These are phyloP conservation scores for Clarias batrachus DNA, from an alignment of 2,113 vertebrate genomes.

Conservation along the genomic window DNA sequence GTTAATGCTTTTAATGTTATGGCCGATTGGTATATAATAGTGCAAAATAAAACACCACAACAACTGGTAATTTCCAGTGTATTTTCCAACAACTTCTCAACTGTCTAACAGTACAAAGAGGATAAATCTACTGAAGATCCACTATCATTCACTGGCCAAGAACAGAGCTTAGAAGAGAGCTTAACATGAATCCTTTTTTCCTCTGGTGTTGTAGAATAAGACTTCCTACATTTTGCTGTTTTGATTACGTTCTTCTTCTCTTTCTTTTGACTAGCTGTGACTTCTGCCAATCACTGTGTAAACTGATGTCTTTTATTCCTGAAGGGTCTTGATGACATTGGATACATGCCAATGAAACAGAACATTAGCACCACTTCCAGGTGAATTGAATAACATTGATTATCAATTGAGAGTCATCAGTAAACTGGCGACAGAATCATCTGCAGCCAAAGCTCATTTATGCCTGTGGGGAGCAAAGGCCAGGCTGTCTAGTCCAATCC, in stretches of 20 bases:
- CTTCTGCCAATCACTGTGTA: background rate
- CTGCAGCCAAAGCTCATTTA: no score
- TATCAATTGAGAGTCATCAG: no score
- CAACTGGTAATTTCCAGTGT: background rate
- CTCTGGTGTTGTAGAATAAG: no score
- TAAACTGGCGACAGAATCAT: no score
- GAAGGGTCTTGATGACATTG: background rate
- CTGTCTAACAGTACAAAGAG: background rate
- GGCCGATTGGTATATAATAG: no score
- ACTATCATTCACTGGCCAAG: background rate
- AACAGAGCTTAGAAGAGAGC: background rate
- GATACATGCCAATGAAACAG: no score
- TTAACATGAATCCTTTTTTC: background rate
- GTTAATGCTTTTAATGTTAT: no score
- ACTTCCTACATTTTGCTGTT: background rate
- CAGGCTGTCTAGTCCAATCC: no score
- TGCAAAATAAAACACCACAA: no score
- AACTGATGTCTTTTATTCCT: background rate
- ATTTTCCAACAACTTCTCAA: background rate
- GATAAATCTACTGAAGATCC: background rate
- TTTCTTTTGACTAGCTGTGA: background rate
- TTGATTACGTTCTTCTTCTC: background rate
- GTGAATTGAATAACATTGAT: no score
- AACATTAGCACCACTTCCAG: no score
- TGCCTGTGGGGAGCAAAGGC: no score